phyloP scores from a whole-genome alignment of 2,113 vertebrate genomes.

The Polypterus bichir region DNA sequence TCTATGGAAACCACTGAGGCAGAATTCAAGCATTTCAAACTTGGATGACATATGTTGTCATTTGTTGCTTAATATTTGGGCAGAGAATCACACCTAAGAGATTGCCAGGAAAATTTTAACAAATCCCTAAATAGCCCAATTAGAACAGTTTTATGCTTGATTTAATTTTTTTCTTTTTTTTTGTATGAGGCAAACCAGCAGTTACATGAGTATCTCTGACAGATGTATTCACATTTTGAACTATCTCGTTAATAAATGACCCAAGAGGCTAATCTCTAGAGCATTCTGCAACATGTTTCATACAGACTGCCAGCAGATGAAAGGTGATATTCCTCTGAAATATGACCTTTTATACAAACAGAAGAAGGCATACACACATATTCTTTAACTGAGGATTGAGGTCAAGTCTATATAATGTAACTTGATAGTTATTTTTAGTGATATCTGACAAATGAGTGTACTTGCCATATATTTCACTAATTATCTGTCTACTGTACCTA shows the following conservation, averaged over 20 bases:
- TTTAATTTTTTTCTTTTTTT: background rate
- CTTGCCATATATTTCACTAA: background rate
- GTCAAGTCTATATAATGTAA: no score
- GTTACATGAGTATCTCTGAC: conserved; percentile 20
- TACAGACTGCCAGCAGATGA: conserved; percentile 26
- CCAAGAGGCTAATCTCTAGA: conserved; percentile 19
- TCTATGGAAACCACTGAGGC: background rate
- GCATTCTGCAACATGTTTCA: conserved; percentile 23
- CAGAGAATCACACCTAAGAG: background rate
- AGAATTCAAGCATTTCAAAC: background rate
- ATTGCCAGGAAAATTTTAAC: background rate
- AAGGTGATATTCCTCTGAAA: no score
- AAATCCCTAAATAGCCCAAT: background rate
- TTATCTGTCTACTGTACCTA: background rate
- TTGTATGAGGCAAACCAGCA: background rate
- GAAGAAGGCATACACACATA: no score
- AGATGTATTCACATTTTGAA: conserved; percentile 5
- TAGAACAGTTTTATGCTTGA: background rate
- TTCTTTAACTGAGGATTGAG: no score
- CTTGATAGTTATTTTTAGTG: no score
- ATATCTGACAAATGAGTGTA: no score
- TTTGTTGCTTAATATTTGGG: background rate
- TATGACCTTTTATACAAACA: no score
- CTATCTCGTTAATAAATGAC: conserved; percentile 19
- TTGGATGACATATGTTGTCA: conserved; percentile 2